Evolutionary conservation across 2,797 vertebrate species (phyloP), one percentile per base, ranked within the genome.

Genomic region (Macroramphosus scolopax): DNA sequence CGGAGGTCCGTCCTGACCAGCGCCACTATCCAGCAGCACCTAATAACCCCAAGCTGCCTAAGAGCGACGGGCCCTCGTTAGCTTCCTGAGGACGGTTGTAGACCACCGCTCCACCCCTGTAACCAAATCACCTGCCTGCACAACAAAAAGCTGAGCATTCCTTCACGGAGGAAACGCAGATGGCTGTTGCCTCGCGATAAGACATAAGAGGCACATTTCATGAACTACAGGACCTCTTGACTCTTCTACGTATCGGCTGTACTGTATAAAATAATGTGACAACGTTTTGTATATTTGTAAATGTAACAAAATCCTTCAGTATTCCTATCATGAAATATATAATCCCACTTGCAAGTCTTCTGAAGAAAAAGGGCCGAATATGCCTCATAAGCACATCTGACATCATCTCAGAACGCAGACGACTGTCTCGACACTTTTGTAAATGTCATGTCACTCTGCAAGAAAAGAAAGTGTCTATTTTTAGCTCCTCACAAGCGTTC

Each of bases 21-120:
- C 78, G 78, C 17, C 81, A 74, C 40, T 51, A 72, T 31, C 66
- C 83, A 0, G 66, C 83, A 0, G 64, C 59, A 3, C 61, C 83
- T 17, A 71, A 22, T n/a, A 77, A 67, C 39, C 22, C 75, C 85
- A 90, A 89, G 78, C 71, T 81, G 69, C 67, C 81, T n/a, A 88
- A 89, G 63, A 82, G 75, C 63, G 77, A 78, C 25, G 69, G 81
- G 16, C 56, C 83, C n/a, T 80, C 82, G 0, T 31, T 85, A 22
- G 32, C 63, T 11, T 86, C 83, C 49, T 87, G 78, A 87, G 65
- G 41, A 2, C 40, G n/a, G n/a, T n/a, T n/a, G n/a, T n/a, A n/a
- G n/a, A n/a, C 30, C 6, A 31, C 4, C 3, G 0, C 3, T 16
- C 16, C 36, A 34, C 14, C 30, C 25, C 8, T 3, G 51, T 59